Evolutionary conservation across 2,888 invertebrate species (phyloP), one percentile per base, ranked within the genome.

Genomic region (Platypus cylindrus): DNA sequence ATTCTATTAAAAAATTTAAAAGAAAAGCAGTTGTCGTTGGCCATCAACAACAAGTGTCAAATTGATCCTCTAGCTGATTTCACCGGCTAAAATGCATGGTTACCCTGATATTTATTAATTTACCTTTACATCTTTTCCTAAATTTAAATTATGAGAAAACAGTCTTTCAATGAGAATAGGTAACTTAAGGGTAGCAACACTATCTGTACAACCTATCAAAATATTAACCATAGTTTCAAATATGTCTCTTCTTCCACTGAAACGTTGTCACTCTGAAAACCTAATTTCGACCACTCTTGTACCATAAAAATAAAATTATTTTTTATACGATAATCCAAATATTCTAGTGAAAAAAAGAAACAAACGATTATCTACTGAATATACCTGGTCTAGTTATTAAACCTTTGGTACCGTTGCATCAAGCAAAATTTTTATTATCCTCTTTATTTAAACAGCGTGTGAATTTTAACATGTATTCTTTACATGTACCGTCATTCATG

Each of bases 121-220:
- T n/a, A n/a, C n/a, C n/a, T n/a, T n/a, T n/a, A n/a, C n/a, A n/a
- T n/a, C n/a, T n/a, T n/a, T n/a, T n/a, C n/a, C n/a, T n/a, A n/a
- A n/a, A n/a, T n/a, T n/a, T n/a, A n/a, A n/a, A n/a, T n/a, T n/a
- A n/a, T n/a, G n/a, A n/a, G n/a, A n/a, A 16, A 22, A 31, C 13
- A 40, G 32, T 15, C 11, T 15, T 20, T 73, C 63, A 8, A 86
- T 64, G 45, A 97, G 58, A 43, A 72, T 52, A 0, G 85, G 79
- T 41, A 93, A 61, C 67, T 97, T 97, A 30, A 97, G 77, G 11
- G 91, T 75, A 28, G 98, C 98, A 8, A 98, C 95, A 62, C 95
- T 97, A 31, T 95, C 98, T 2, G 94, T 94, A 47, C 86, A 85
- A 25, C 83, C 90, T 44, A 97, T 63, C 34, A 97, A 62, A 45